A percentile compares a stretch with the other conserved stretches of the same genome.
phyloP scores from a whole-genome alignment of 2,113 vertebrate species.

The Aegypius monachus region DNA sequence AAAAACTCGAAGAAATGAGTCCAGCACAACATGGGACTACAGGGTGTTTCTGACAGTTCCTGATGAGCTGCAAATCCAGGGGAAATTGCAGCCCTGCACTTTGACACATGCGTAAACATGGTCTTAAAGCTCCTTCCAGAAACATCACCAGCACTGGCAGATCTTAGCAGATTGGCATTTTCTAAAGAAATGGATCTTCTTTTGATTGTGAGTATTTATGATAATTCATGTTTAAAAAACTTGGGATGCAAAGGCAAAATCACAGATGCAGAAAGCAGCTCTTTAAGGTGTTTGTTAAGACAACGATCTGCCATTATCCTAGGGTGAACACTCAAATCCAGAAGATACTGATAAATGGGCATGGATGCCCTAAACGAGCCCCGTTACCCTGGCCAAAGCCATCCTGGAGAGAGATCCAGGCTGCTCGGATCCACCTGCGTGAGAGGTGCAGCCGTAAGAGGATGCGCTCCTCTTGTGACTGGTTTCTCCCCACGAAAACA shows the following conservation, averaged over 20 bases:
- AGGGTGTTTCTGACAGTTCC: background rate
- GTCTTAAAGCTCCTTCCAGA: background rate
- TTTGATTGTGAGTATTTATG: background rate
- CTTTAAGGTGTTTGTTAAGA: background rate
- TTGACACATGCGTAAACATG: accelerated
- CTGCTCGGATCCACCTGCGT: background rate
- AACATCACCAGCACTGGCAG: background rate
- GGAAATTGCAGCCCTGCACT: background rate
- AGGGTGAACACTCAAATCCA: background rate
- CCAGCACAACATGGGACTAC: accelerated
- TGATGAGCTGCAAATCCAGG: background rate
- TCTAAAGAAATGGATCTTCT: background rate
- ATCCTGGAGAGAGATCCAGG: background rate
- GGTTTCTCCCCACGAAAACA: background rate
- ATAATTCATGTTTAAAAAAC: background rate
- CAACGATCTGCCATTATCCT: accelerated
- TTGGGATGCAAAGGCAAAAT: background rate
- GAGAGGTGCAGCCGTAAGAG: background rate
- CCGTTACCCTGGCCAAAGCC: accelerated
- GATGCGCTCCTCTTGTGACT: accelerated
- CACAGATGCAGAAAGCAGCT: background rate
- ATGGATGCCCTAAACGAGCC: background rate
- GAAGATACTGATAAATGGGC: background rate
- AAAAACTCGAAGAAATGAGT: background rate
- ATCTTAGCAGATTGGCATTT: background rate